A percentile compares a stretch with the other conserved stretches of the same genome.
These are phyloP conservation scores for Cataglyphis rosenhaueri DNA, from an alignment of 2,888 invertebrate genomes.

Conservation along the genomic window DNA sequence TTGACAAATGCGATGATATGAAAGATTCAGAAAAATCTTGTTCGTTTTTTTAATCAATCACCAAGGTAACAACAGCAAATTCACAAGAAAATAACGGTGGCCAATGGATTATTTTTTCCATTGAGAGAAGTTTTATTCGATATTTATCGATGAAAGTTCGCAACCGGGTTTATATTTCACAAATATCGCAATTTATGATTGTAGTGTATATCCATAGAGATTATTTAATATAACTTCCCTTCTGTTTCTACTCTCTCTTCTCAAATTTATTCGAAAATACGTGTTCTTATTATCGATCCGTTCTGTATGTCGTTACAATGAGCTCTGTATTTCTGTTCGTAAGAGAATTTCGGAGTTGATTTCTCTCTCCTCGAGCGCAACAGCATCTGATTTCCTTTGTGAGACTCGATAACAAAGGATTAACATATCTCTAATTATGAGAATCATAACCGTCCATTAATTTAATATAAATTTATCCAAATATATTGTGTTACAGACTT, in stretches of 20 bases:
- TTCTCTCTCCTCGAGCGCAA: constrained; percentile 19
- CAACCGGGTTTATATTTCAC: not conserved
- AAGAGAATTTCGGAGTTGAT: constrained; percentile 38
- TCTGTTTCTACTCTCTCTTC: not conserved
- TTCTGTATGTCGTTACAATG: constrained; percentile 17
- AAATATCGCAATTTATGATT: constrained; percentile 3
- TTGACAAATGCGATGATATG: not conserved
- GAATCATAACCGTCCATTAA: not conserved
- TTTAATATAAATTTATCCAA: not conserved
- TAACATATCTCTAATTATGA: constrained; percentile 28
- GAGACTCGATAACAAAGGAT: constrained; percentile 2
- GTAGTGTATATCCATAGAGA: not conserved
- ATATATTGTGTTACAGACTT: not conserved
- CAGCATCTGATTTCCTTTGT: constrained; percentile 46
- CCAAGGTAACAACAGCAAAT: not conserved
- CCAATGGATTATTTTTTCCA: constrained; percentile 9
- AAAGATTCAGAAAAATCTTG: not conserved
- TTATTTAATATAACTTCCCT: constrained; percentile 8
- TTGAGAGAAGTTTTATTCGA: not conserved
- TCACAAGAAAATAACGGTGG: not conserved
- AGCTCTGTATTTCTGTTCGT: constrained; percentile 22
- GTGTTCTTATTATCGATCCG: constrained; percentile 19
- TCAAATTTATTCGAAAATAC: constrained; percentile 21
- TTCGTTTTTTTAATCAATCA: not conserved
- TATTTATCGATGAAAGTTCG: not conserved